Evolutionary conservation across 2,113 vertebrate species (phyloP).

Genomic region (Coptodon rendalli): DNA sequence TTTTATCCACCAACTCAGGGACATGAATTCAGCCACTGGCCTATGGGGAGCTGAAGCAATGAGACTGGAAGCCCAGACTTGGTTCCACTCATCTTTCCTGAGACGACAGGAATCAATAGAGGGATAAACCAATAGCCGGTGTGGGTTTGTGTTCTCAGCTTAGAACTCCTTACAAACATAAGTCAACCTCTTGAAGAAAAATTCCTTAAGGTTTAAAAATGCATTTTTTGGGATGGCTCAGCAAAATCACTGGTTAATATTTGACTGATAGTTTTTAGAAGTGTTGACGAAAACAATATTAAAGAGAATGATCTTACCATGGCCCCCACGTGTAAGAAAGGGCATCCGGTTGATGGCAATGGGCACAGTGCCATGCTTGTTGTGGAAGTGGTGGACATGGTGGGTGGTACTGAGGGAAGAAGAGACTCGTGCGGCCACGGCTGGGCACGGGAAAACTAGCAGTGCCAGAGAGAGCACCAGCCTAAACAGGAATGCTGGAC

Average conservation of each 20-base stretch:
- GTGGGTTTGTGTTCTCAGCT: constrained; percentile 4
- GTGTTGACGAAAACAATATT: not conserved
- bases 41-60: not conserved
- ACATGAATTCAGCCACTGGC: constrained; percentile 9
- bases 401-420: constrained; percentile 93
- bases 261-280: not conserved
- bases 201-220: not conserved
- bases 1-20: not conserved
- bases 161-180: not conserved
- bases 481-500: constrained; percentile 66
- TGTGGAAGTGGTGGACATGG: constrained; percentile 94
- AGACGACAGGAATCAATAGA: constrained; percentile 48
- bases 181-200: constrained; percentile 32
- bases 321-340: constrained; percentile 87
- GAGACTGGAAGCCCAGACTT: not conserved
- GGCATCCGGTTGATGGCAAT: constrained; percentile 95
- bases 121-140: constrained; percentile 27
- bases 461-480: constrained; percentile 72
- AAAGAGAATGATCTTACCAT: constrained; percentile 75
- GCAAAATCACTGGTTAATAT: not conserved
- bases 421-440: constrained; percentile 83
- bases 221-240: not conserved
- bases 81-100: constrained; percentile 16
- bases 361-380: constrained; percentile 88
- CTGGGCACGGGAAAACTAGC: constrained; percentile 70